Conservation (phyloP, 2,888 invertebrate species). For the Megamerina dolium region DNA sequence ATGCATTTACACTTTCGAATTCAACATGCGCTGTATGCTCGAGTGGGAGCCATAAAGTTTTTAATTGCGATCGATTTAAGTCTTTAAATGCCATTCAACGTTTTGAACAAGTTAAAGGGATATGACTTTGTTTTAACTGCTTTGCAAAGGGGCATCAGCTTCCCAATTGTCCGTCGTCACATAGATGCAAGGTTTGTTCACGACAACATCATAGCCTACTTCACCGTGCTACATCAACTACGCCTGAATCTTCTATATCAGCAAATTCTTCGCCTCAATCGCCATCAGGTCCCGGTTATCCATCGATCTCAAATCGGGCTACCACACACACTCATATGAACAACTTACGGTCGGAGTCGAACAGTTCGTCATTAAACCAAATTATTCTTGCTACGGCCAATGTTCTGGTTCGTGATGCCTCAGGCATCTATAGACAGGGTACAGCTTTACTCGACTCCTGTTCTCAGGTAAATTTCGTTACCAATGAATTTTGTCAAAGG, state of each 20-base stretch:
- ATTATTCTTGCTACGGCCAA: constrained; percentile 13
- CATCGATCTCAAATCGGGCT: not conserved
- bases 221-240: not conserved
- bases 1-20: constrained; percentile 3
- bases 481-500: constrained; percentile 14
- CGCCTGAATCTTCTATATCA: not conserved
- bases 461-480: constrained; percentile 16
- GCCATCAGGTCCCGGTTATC: too few relatives aligned
- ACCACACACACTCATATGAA: constrained; percentile 8
- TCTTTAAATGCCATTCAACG: not conserved
- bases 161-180: constrained; percentile 2
- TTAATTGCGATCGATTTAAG: constrained; percentile 5
- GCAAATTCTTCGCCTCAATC: too few relatives aligned
- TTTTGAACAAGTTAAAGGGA: constrained; percentile 7
- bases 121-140: constrained; percentile 2
- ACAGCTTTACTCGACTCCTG: constrained; percentile 17
- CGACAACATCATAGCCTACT: not conserved
- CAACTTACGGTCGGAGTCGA: constrained; percentile 4
- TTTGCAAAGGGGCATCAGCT: constrained; percentile 2
- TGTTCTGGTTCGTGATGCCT: constrained; percentile 8
- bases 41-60: not conserved
- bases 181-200: constrained; percentile 5
- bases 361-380: not conserved
- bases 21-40: constrained; percentile 4
- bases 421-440: constrained; percentile 11